Evolutionary conservation across 2,113 vertebrate species (phyloP).

Genomic region (Indri indri): DNA sequence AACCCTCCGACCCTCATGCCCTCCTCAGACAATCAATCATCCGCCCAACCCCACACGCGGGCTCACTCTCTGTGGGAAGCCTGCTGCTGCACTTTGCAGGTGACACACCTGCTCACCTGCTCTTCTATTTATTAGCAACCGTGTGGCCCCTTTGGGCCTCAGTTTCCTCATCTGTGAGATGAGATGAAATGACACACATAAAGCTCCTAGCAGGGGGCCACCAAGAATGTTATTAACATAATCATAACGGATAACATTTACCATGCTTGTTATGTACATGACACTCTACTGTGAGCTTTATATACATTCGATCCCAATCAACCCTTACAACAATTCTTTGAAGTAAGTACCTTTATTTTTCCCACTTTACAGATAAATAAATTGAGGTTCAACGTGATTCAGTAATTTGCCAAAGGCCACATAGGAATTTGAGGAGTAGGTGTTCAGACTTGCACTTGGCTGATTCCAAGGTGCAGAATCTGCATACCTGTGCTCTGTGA

Average conservation of each 20-base stretch:
- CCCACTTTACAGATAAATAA: neutral
- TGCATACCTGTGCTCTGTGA: neutral
- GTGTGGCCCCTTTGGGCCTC: neutral
- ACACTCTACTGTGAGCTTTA: neutral
- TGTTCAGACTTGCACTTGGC: neutral
- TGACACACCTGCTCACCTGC: neutral
- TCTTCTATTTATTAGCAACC: neutral
- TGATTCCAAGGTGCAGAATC: neutral
- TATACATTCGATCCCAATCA: neutral
- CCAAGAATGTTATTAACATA: neutral
- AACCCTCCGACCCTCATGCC: neutral
- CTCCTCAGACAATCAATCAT: neutral
- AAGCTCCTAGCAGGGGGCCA: neutral
- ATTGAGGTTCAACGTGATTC: neutral
- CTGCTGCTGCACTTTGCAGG: neutral
- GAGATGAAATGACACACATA: neutral
- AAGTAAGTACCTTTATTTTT: neutral
- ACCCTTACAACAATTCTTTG: neutral
- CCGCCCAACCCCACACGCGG: neutral
- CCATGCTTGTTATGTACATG: neutral
- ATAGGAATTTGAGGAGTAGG: neutral
- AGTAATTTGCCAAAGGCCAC: neutral
- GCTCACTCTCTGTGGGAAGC: neutral
- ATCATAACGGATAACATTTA: neutral
- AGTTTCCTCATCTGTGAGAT: neutral